Percentiles rank a stretch among this genome's conserved stretches.
phyloP scores from a whole-genome alignment of 2,113 vertebrate genomes.

The Podiceps cristatus region DNA sequence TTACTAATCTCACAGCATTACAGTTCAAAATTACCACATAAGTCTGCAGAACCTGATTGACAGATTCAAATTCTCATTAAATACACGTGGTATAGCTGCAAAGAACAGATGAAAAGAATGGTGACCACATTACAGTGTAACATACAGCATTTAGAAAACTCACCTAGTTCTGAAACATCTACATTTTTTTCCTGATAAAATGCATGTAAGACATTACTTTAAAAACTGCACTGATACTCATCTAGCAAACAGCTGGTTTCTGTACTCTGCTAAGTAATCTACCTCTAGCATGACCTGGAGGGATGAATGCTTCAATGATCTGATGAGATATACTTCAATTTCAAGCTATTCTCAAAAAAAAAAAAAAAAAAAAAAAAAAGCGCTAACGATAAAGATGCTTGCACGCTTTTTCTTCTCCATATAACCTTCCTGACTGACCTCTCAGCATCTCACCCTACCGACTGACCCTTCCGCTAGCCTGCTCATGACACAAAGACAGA shows the following conservation, averaged over 20 bases:
- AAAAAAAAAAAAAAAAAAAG: no score
- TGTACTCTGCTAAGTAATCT: neutral
- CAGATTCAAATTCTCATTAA: conserved; percentile 24
- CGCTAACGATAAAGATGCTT: neutral
- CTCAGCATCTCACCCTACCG: neutral
- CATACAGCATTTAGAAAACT: neutral
- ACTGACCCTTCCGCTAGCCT: neutral
- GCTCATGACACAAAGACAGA: neutral
- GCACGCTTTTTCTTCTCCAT: neutral
- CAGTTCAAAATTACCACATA: conserved; percentile 28
- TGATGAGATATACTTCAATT: neutral
- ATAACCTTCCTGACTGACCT: neutral
- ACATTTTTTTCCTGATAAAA: neutral
- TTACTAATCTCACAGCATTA: neutral
- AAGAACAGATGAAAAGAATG: conserved; percentile 28
- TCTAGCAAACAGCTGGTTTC: neutral
- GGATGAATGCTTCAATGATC: neutral
- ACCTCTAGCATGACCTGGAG: neutral
- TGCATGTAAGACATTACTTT: neutral
- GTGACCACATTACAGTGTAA: neutral
- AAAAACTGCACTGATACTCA: neutral
- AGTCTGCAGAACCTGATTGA: conserved; percentile 24
- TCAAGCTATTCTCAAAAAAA: neutral
- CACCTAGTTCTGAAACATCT: neutral
- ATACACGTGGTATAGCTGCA: neutral